These are phyloP conservation scores for Proterorhinus semilunaris DNA, from an alignment of 2,113 vertebrate species.

Conservation along the genomic window DNA sequence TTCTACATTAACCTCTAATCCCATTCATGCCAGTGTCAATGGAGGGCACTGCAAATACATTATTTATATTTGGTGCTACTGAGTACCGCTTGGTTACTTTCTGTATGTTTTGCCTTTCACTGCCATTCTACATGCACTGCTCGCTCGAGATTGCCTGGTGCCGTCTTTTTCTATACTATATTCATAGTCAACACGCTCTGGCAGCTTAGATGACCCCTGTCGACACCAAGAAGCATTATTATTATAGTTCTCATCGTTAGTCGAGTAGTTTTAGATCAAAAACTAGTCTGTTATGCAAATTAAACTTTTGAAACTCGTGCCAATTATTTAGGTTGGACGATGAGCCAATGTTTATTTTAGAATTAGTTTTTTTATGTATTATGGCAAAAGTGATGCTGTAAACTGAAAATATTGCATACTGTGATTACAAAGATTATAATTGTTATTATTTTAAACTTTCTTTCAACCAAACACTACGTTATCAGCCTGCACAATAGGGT, in stretches of 20 bases:
- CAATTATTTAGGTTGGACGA: slow-evolving; percentile 18
- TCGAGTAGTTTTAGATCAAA: slow-evolving; percentile 18
- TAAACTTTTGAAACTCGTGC: slow-evolving; percentile 22
- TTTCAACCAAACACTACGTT: slow-evolving; percentile 42
- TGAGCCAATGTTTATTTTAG: background rate
- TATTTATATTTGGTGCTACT: slow-evolving; percentile 55
- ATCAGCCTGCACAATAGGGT: background rate
- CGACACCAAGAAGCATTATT: slow-evolving; percentile 3
- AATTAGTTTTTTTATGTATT: background rate
- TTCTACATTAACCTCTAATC: too few species aligned
- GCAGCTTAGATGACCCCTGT: slow-evolving; percentile 19
- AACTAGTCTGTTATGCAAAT: slow-evolving; percentile 7
- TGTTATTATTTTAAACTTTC: slow-evolving; percentile 29
- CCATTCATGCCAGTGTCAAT: background rate
- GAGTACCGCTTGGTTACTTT: slow-evolving; percentile 42
- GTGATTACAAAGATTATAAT: slow-evolving; percentile 11
- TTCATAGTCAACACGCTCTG: slow-evolving; percentile 33
- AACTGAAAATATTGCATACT: slow-evolving; percentile 22
- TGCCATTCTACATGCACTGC: slow-evolving; percentile 29
- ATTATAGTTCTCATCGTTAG: slow-evolving; percentile 16
- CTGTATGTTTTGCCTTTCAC: slow-evolving; percentile 19
- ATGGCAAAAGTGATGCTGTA: background rate
- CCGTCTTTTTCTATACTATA: slow-evolving; percentile 17
- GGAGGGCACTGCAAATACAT: background rate
- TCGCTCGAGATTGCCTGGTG: slow-evolving; percentile 24